Evolutionary conservation across 1,140 invertebrate genomes (phyloP).

Genomic region (Periplaneta americana): DNA sequence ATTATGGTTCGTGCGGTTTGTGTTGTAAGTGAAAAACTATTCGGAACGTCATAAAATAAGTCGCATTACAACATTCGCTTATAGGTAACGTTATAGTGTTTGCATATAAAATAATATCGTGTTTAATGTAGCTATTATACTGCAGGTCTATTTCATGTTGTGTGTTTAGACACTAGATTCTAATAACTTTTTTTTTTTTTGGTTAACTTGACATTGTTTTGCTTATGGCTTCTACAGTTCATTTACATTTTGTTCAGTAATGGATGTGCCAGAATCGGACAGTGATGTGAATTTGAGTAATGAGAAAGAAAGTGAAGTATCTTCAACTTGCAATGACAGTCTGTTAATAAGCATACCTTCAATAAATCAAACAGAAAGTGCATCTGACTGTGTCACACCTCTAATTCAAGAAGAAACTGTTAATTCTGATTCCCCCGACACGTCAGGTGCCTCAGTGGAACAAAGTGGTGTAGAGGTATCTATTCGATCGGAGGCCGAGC

Average conservation of each 20-base stretch:
- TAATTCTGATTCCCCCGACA: not conserved
- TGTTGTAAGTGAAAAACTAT: no score
- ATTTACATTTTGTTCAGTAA: not conserved
- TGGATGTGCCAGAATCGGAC: not conserved
- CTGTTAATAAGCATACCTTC: not conserved
- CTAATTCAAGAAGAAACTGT: not conserved
- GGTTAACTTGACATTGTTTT: not conserved
- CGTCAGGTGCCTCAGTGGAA: not conserved
- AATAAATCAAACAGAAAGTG: not conserved
- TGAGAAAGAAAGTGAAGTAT: conserved; percentile 7
- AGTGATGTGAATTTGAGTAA: not conserved
- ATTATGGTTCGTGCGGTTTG: no score
- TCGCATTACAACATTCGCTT: no score
- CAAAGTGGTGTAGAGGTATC: not conserved
- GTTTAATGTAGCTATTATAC: no score
- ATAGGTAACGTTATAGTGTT: no score
- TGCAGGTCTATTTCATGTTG: no score
- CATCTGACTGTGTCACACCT: not conserved
- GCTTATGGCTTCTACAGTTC: not conserved
- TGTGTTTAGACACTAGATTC: no score
- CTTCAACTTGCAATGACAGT: conserved; percentile 1
- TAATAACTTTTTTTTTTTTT: no score
- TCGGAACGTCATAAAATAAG: no score
- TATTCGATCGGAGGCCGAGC: not conserved
- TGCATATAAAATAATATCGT: no score